A percentile compares a stretch with the other conserved stretches of the same genome.
Conservation (phyloP, 2,797 vertebrate genomes). For the Erithacus rubecula region DNA sequence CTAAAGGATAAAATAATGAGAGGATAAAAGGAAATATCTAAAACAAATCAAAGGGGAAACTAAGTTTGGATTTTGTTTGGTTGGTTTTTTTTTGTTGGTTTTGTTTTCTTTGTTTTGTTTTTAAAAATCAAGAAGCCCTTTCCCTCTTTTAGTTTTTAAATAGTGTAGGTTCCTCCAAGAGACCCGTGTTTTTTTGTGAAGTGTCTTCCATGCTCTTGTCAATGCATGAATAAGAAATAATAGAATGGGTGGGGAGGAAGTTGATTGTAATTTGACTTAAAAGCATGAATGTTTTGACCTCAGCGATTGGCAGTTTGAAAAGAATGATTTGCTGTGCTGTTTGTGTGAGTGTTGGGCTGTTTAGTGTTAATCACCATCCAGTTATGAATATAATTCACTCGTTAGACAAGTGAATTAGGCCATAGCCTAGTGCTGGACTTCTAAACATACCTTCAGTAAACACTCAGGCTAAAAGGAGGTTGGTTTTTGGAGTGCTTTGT, state of each 20-base stretch:
- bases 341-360: conserved; percentile 41
- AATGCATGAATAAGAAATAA: conserved; percentile 53
- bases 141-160: not conserved
- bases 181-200: not conserved
- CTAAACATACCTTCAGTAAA: not conserved
- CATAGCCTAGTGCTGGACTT: not conserved
- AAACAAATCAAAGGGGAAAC: not conserved
- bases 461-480: not conserved
- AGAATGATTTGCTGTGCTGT: conserved; percentile 57
- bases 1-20: not conserved
- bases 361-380: conserved; percentile 64
- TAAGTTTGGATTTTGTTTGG: not conserved
- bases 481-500: not conserved
- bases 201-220: conserved; percentile 5
- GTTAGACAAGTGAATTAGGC: conserved; percentile 27
- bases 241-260: conserved; percentile 63
- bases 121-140: not conserved
- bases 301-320: conserved; percentile 45
- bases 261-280: conserved; percentile 56
- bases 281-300: conserved; percentile 51
- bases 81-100: not conserved
- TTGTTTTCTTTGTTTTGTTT: not conserved
- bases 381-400: conserved; percentile 46
- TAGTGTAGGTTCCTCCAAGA: not conserved
- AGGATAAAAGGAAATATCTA: not conserved